Evolutionary conservation across 92 coral and sea anemone genomes (phyloP), one percentile per base, ranked within the genome.

Genomic region (Palythoa heliodiscus): DNA sequence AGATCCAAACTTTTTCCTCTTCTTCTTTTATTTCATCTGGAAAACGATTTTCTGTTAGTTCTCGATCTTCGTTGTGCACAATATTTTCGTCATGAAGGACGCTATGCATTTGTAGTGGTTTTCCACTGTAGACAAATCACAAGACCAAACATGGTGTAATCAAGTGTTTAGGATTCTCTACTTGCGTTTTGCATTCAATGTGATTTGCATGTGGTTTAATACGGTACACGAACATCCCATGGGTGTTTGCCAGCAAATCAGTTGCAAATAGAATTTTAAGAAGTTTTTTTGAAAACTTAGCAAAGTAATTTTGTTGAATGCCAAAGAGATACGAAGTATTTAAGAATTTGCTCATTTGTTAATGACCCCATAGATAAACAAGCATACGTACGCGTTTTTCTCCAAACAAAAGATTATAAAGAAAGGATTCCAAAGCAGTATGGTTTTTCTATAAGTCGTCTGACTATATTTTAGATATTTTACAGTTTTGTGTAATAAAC

Each of bases 51-150:
- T 66, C 3, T 53, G 2, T 58, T 16, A 76, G 40, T 76, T 1
- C 53, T 15, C 38, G 19, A 19, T 20, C 11, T 77, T 16, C 37
- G 14, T 35, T 57, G 12, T 5, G 15, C 20, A 57, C 7, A 50
- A 40, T 20, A 61, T 67, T 66, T 39, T 80, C 14, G 9, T 40
- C 74, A 25, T 48, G 19, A 5, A 15, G 15, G 64, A 13, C 14
- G 52, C 40, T 80, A 22, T 80, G 16, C 70, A 52, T 67, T 66
- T 13, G 6, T 80, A 47, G 73, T 40, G 84, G 73, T 80, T 78
- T 29, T 80, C 83, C 58, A 64, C 15, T 23, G 61, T 80, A 66
- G 84, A 80, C 84, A 80, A 80, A 80, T 80, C 84, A 80, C 58
- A 52, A 63, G 58, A 64, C 84, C 84, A 67, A 80, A 23, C 48